These are phyloP conservation scores for Drosophila pseudoananassae DNA, from an alignment of 1,140 invertebrate genomes.

Conservation along the genomic window DNA sequence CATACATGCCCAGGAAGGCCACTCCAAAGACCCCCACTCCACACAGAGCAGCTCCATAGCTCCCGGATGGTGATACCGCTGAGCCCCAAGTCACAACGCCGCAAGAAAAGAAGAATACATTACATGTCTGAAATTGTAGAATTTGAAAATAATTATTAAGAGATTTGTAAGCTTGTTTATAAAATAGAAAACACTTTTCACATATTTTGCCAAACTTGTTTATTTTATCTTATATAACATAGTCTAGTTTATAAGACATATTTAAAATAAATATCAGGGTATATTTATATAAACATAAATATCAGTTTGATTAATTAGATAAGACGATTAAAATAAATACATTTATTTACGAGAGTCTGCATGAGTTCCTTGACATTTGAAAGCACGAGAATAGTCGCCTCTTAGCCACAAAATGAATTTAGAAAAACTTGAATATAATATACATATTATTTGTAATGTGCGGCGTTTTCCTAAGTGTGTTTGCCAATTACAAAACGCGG, in stretches of 20 bases:
- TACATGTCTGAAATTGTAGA: slow-evolving; percentile 37
- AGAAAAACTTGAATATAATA: background rate
- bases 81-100: slow-evolving; percentile 74
- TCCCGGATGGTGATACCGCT: slow-evolving; percentile 50
- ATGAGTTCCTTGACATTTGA: slow-evolving; percentile 1
- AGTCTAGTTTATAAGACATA: background rate
- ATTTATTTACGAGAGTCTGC: background rate
- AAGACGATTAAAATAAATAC: background rate
- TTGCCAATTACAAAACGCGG: background rate
- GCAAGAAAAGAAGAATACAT: slow-evolving; percentile 73
- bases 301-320: background rate
- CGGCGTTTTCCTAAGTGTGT: background rate
- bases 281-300: background rate
- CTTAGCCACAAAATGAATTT: background rate
- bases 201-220: background rate
- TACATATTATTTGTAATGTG: background rate
- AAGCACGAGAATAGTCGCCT: no score
- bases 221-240: background rate
- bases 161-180: background rate
- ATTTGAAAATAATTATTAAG: background rate
- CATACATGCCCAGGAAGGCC: slow-evolving; percentile 64
- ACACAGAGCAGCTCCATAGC: slow-evolving; percentile 53
- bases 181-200: no score
- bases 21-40: slow-evolving; percentile 46
- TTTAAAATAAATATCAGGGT: background rate